phyloP scores from a whole-genome alignment of 2,113 vertebrate genomes.

The Aepyceros melampus region DNA sequence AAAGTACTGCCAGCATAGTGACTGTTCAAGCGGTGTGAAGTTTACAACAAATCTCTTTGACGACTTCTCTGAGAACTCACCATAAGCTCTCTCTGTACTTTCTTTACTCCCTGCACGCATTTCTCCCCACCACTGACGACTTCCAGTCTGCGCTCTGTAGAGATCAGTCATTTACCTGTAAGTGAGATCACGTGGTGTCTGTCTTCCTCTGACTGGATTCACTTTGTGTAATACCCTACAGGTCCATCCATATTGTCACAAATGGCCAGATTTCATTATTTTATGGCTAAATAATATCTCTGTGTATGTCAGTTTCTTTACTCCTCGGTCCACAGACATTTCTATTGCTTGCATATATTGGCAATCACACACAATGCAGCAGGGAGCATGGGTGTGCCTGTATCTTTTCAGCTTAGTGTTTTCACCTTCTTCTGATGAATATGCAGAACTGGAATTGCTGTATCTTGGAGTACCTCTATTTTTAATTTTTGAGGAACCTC shows the following conservation, averaged over 20 bases:
- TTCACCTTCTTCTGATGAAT: not conserved
- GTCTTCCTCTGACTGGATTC: not conserved
- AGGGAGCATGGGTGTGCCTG: not conserved
- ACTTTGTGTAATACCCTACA: not conserved
- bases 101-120: no score
- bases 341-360: not conserved
- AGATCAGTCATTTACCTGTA: not conserved
- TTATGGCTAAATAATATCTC: not conserved
- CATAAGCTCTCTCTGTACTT: not conserved
- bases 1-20: not conserved
- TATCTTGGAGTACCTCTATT: not conserved
- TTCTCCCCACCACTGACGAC: not conserved
- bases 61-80: slow-evolving; percentile 59
- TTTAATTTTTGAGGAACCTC: not conserved
- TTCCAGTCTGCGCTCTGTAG: not conserved
- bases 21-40: not conserved
- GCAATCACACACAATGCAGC: no score
- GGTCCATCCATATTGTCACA: not conserved
- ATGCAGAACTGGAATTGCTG: not conserved
- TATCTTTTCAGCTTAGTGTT: not conserved
- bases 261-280: not conserved
- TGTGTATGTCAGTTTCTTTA: not conserved
- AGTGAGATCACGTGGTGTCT: not conserved
- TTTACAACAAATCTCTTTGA: slow-evolving; percentile 46
- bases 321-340: not conserved